phyloP scores from a whole-genome alignment of 2,797 vertebrate genomes.

The Paramormyrops hopkinsi region DNA sequence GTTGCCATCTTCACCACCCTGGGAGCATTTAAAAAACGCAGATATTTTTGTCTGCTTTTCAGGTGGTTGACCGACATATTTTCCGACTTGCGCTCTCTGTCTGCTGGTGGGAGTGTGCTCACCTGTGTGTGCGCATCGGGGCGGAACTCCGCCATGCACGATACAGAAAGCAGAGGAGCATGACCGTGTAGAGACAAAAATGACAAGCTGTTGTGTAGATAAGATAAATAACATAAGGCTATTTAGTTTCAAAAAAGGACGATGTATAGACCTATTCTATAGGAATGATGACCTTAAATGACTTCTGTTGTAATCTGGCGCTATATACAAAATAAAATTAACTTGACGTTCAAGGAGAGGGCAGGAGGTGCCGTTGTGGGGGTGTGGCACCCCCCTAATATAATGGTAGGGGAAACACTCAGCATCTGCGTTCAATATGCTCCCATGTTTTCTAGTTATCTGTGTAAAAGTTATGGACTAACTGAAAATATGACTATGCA shows the following conservation, averaged over 20 bases:
- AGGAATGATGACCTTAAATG: not conserved
- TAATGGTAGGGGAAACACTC: not conserved
- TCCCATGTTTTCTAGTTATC: not conserved
- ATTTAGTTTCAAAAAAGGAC: not conserved
- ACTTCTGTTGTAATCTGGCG: not conserved
- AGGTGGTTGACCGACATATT: too few species aligned
- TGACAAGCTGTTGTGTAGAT: not conserved
- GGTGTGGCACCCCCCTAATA: not conserved
- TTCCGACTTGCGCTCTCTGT: too few species aligned
- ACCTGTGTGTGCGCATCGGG: not conserved
- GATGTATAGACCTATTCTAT: not conserved
- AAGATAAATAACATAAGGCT: not conserved
- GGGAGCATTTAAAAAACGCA: too few species aligned
- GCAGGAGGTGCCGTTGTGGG: not conserved
- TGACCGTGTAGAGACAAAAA: not conserved
- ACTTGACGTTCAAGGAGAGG: not conserved
- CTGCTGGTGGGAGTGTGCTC: not conserved
- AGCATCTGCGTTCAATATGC: not conserved
- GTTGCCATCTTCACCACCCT: too few species aligned
- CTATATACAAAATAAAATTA: not conserved
- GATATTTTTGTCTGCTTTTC: too few species aligned
- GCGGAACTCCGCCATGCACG: too few species aligned
- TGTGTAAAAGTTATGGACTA: not conserved
- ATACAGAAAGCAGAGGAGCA: too few species aligned
- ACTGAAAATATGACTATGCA: not conserved